Evolutionary conservation across 2,797 vertebrate species (phyloP).

Genomic region (Holocentrus rufus): DNA sequence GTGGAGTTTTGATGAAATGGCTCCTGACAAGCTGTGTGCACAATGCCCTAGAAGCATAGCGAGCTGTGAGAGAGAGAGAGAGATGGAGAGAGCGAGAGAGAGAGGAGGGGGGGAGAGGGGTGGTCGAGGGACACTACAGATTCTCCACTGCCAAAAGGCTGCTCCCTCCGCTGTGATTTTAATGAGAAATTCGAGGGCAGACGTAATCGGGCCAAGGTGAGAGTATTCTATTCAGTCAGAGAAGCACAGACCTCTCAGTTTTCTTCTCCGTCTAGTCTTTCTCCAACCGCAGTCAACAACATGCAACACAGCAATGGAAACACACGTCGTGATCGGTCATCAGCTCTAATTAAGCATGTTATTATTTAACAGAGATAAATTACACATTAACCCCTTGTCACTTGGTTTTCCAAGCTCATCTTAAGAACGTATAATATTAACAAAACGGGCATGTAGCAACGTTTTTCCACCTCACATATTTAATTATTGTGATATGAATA

Average conservation of each 20-base stretch:
- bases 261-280: constrained; percentile 42
- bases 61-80: constrained; percentile 34
- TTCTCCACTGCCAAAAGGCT: constrained; percentile 55
- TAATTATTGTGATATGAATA: not conserved
- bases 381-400: constrained; percentile 2
- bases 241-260: constrained; percentile 36
- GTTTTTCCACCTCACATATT: not conserved
- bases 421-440: not conserved
- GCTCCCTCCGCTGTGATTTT: constrained; percentile 51
- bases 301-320: constrained; percentile 33
- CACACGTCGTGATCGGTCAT: constrained; percentile 56
- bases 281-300: constrained; percentile 53
- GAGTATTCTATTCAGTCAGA: constrained; percentile 43
- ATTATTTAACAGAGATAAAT: constrained; percentile 26
- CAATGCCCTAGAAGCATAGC: constrained; percentile 63
- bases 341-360: constrained; percentile 32
- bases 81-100: not conserved
- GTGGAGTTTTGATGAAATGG: constrained; percentile 69
- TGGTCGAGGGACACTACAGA: constrained; percentile 33
- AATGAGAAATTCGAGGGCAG: constrained; percentile 56
- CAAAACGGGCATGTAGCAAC: not conserved
- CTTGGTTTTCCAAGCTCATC: not conserved
- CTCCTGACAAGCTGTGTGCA: constrained; percentile 72
- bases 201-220: constrained; percentile 67
- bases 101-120: constrained; percentile 1